phyloP scores from a whole-genome alignment of 1,140 invertebrate genomes.

The Ceratosolen solmsi region DNA sequence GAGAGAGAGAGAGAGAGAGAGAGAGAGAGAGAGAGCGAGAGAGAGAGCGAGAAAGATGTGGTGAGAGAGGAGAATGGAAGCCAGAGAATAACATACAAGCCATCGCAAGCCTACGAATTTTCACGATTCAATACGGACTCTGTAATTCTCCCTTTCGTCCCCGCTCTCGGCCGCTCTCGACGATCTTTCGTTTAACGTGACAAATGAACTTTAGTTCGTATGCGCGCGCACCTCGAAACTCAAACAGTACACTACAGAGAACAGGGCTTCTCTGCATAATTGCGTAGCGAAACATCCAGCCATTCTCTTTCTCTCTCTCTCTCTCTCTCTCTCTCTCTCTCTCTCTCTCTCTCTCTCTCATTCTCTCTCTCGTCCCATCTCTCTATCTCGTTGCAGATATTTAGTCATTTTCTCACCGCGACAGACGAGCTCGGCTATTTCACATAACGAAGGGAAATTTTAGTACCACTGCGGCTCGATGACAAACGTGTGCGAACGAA shows the following conservation, averaged over 20 bases:
- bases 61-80: too few relatives aligned
- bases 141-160: too few relatives aligned
- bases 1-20: too few relatives aligned
- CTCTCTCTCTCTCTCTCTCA: not conserved
- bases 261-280: slow-evolving; percentile 31
- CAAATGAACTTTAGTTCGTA: slow-evolving; percentile 25
- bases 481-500: slow-evolving; percentile 17
- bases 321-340: not conserved
- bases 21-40: too few relatives aligned
- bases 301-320: not conserved
- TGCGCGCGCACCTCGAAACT: slow-evolving; percentile 23
- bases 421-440: slow-evolving; percentile 32
- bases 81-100: too few relatives aligned
- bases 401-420: slow-evolving; percentile 42
- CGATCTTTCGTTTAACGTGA: slow-evolving; percentile 13
- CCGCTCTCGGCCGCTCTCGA: not conserved
- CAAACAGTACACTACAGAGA: not conserved
- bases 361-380: not conserved
- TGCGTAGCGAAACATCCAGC: slow-evolving; percentile 31
- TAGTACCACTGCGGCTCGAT: not conserved
- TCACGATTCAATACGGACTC: not conserved
- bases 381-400: slow-evolving; percentile 18
- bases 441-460: slow-evolving; percentile 38
- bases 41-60: too few relatives aligned
- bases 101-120: too few relatives aligned